A percentile compares a stretch with the other conserved stretches of the same genome.
phyloP scores from a whole-genome alignment of 2,113 vertebrate species.

The Python bivittatus region DNA sequence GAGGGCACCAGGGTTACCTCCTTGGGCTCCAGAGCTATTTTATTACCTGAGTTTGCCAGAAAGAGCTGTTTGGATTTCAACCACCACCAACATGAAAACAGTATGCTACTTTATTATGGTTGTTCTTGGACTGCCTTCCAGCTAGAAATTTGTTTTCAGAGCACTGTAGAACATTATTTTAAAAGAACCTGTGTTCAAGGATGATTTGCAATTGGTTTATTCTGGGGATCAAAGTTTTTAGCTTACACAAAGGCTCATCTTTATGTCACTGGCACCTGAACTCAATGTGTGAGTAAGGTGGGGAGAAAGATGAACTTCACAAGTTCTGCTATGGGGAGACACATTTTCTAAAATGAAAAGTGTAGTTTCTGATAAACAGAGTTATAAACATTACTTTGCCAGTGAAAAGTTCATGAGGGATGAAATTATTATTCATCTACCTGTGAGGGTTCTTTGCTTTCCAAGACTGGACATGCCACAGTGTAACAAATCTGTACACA shows the following conservation, averaged over 20 bases:
- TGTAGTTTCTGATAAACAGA: no score
- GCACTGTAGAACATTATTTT: no score
- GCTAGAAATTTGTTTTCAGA: no score
- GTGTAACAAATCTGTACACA: no score
- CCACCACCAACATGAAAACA: not conserved
- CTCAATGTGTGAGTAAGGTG: not conserved
- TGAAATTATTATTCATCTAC: no score
- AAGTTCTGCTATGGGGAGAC: not conserved
- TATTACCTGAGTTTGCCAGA: not conserved
- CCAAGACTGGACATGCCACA: no score
- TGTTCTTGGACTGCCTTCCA: no score
- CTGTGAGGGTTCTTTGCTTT: no score
- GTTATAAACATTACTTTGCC: no score
- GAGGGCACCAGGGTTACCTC: not conserved
- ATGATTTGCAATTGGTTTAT: not conserved
- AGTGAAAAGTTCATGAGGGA: no score
- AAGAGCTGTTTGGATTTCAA: not conserved
- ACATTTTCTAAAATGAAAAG: not conserved
- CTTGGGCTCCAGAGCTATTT: not conserved
- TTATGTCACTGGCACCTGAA: not conserved
- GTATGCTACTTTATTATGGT: not conserved
- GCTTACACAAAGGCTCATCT: not conserved
- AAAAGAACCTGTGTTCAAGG: not conserved
- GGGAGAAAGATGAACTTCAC: not conserved
- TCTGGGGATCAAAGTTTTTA: not conserved